Evolutionary conservation across 2,113 vertebrate species (phyloP).

Genomic region (Sinosuthora webbiana): DNA sequence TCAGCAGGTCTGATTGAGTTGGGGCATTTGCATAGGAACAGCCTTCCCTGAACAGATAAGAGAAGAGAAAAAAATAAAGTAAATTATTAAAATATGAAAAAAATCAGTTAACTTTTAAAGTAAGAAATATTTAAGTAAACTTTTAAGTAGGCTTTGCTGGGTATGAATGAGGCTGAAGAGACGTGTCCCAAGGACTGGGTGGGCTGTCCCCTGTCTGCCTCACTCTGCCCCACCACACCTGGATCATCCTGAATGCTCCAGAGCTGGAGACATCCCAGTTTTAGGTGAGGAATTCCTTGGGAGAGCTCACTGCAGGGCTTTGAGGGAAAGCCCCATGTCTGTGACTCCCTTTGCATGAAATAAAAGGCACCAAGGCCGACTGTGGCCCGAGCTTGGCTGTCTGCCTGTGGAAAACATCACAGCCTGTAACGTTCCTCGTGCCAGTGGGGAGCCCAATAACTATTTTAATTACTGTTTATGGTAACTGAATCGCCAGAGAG

Average conservation of each 20-base stretch:
- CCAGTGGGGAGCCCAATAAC: background rate
- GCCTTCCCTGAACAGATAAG: no score
- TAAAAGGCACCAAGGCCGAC: background rate
- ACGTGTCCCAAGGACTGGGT: background rate
- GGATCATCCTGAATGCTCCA: background rate
- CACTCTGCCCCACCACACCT: background rate
- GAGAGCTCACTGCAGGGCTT: background rate
- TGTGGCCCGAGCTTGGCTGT: background rate
- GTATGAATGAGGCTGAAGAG: rapidly evolving
- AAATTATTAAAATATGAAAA: background rate
- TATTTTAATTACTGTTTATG: conserved; percentile 41
- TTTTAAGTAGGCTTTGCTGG: background rate
- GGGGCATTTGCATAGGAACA: background rate
- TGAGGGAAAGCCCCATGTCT: background rate
- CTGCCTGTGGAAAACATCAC: conserved; percentile 28
- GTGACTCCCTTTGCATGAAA: background rate
- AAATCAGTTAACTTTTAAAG: background rate
- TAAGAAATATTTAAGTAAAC: background rate
- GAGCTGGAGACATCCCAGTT: background rate
- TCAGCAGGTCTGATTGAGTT: background rate
- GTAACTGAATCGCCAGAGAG: background rate
- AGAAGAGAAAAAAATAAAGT: background rate
- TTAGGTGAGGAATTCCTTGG: background rate
- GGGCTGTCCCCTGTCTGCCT: background rate
- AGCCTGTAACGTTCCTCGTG: background rate